phyloP scores from a whole-genome alignment of 2,888 invertebrate genomes.

The Eupithecia inturbata region DNA sequence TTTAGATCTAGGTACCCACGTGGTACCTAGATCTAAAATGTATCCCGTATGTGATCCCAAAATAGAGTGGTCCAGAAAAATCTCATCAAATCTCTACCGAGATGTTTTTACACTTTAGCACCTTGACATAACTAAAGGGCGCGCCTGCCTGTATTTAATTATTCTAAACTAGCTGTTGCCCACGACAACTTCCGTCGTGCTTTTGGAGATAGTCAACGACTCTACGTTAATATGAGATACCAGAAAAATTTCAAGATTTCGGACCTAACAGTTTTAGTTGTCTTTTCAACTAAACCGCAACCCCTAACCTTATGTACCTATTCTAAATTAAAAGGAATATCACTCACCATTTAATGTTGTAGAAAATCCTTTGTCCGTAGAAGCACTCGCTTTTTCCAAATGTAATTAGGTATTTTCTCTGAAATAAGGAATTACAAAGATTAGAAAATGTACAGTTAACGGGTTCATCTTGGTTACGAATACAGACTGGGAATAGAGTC shows the following conservation, averaged over 20 bases:
- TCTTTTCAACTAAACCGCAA: background rate
- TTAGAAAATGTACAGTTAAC: background rate
- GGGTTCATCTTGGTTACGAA: background rate
- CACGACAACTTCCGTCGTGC: too few relatives aligned
- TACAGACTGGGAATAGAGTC: background rate
- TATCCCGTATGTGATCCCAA: background rate
- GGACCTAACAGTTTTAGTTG: background rate
- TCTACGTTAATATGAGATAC: background rate
- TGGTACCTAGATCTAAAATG: too few relatives aligned
- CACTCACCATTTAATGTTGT: background rate
- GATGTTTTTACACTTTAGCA: background rate
- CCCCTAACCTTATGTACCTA: background rate
- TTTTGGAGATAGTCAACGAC: too few relatives aligned
- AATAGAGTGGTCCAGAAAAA: background rate
- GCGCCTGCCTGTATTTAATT: background rate
- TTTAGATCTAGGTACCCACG: background rate
- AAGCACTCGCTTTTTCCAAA: background rate
- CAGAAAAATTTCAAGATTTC: background rate
- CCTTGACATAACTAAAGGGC: background rate
- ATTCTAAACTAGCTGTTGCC: background rate
- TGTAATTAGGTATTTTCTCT: background rate
- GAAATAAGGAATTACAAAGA: background rate
- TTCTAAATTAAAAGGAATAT: background rate
- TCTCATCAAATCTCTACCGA: background rate
- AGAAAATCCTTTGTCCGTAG: background rate